Evolutionary conservation across 2,113 vertebrate genomes (phyloP), one percentile per base, ranked within the genome.

Genomic region (Ctenomys sociabilis): DNA sequence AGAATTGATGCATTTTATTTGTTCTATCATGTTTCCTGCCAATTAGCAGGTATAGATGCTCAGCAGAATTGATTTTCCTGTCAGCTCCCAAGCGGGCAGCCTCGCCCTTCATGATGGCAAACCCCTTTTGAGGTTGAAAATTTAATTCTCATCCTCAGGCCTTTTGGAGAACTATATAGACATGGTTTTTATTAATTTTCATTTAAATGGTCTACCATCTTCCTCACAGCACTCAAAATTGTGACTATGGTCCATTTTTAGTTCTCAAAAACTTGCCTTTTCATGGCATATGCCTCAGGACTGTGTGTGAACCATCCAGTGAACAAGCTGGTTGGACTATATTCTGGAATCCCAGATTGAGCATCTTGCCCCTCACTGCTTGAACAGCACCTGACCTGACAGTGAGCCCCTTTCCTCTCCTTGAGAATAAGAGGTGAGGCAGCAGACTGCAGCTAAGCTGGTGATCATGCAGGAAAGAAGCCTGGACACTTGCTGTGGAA

Each of bases 11-110:
- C 93, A 32, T 91, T 96, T 86, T 95, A n/a, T 93, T 96, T 84
- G 45, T 91, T 92, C 70, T 90, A 70, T 96, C 97, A 96, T 95
- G 96, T 97, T 72, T 94, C 93, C 93, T 92, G 63, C 91, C 72
- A 93, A 7, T 90, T 85, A 80, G 87, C 54, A 59, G 10, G 87
- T 68, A 3, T 91, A 78, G 86, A 78, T 64, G 80, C 68, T 73
- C n/a, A 32, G 0, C 70, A 95, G 85, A 96, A 75, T 88, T 93
- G 80, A 82, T 97, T 92, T 93, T 73, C 43, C 2, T 14, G n/a
- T 91, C 43, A 82, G 22, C 72, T 91, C 77, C 26, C 40, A 61
- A 59, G 77, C 61, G 77, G 78, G 32, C 24, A 61, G 84, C 70
- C 88, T 61, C 61, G 9, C 75, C 70, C 73, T 93, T 77, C 37